Evolutionary conservation across 2,113 vertebrate species (phyloP).

Genomic region (Alaudala cheleensis): DNA sequence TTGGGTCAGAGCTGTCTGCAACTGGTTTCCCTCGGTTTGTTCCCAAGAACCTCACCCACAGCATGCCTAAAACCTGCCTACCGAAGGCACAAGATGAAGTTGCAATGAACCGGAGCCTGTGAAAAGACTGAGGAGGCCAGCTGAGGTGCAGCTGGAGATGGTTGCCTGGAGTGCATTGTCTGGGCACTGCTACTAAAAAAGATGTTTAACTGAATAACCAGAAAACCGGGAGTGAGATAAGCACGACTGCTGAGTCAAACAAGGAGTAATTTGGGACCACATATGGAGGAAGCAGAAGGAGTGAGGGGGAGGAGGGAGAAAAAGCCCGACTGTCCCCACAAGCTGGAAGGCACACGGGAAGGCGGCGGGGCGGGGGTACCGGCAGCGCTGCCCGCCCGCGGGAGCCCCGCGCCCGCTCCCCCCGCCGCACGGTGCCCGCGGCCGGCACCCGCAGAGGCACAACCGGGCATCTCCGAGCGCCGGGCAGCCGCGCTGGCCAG

Average conservation of each 20-base stretch:
- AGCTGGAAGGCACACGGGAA: neutral
- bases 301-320: neutral
- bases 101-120: neutral
- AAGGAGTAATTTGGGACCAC: constrained; percentile 17
- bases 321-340: neutral
- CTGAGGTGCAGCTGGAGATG: neutral
- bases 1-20: neutral
- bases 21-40: neutral
- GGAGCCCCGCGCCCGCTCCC: neutral
- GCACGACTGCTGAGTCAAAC: constrained; percentile 41
- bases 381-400: neutral
- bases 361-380: neutral
- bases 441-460: neutral
- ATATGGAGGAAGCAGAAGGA: constrained; percentile 55
- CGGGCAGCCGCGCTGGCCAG: too few relatives aligned
- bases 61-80: neutral
- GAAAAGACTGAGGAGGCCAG: neutral
- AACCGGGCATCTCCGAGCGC: neutral
- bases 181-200: neutral
- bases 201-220: neutral
- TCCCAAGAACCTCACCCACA: neutral
- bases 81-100: neutral
- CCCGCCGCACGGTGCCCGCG: neutral
- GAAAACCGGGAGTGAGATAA: neutral
- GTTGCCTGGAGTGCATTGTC: neutral